Percentiles rank a stretch among this genome's conserved stretches.
Conservation (phyloP, 1,140 invertebrate species). For the Aradophagus sp. region DNA sequence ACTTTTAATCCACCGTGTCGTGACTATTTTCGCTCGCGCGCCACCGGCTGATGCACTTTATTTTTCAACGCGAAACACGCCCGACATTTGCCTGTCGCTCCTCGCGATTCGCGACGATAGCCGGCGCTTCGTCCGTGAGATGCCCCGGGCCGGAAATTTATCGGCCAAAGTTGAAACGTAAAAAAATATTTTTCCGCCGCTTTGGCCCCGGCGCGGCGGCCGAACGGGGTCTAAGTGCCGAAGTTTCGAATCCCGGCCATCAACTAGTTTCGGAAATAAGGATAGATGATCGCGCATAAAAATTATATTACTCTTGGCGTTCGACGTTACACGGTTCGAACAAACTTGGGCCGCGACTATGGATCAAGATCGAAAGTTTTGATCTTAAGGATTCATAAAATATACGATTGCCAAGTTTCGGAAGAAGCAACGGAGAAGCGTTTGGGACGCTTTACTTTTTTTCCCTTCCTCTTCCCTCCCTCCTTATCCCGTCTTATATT, state of each 20-base stretch:
- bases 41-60: slow-evolving; percentile 7
- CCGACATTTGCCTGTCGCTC: slow-evolving; percentile 4
- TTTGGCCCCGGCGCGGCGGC: too few relatives aligned
- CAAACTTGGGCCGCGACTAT: too few relatives aligned
- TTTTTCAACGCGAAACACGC: slow-evolving; percentile 21
- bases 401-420: too few relatives aligned
- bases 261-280: slow-evolving; percentile 20
- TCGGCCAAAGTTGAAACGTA: slow-evolving; percentile 19
- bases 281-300: slow-evolving; percentile 18
- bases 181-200: slow-evolving; percentile 26
- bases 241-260: slow-evolving; percentile 17
- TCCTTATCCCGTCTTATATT: too few relatives aligned
- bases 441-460: too few relatives aligned
- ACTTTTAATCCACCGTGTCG: slow-evolving; percentile 29
- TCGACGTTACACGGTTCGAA: slow-evolving; percentile 5
- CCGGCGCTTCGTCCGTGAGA: slow-evolving; percentile 9
- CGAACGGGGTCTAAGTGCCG: slow-evolving; percentile 9
- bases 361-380: too few relatives aligned
- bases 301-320: slow-evolving; percentile 13
- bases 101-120: slow-evolving; percentile 8
- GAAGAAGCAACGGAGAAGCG: too few relatives aligned
- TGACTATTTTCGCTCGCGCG: slow-evolving; percentile 9
- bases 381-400: too few relatives aligned
- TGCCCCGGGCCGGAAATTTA: slow-evolving; percentile 20
- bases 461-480: too few relatives aligned